phyloP scores from a whole-genome alignment of 2,888 invertebrate genomes.

The Atrina japonica region DNA sequence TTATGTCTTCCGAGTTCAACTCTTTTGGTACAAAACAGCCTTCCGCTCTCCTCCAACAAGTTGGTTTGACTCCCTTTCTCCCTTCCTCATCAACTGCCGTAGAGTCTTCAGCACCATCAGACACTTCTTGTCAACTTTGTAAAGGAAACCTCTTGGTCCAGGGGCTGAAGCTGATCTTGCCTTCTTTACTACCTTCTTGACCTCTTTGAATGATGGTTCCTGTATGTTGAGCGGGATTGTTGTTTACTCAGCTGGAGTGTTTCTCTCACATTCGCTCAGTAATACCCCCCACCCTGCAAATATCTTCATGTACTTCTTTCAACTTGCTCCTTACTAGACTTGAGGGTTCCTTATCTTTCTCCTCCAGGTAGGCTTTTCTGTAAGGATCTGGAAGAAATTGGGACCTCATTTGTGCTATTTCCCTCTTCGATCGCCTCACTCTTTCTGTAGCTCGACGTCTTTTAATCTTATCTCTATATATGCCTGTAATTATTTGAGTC shows the following conservation, averaged over 20 bases:
- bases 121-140: constrained; percentile 45
- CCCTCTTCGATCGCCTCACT: background rate
- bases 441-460: background rate
- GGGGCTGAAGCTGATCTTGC: constrained; percentile 39
- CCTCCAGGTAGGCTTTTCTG: background rate
- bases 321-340: background rate
- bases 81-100: constrained; percentile 31
- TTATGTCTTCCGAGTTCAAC: constrained; percentile 18
- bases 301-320: constrained; percentile 1
- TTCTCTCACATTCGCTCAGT: background rate
- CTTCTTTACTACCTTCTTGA: constrained; percentile 21
- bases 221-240: background rate
- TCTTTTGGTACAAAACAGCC: constrained; percentile 42
- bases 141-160: constrained; percentile 45
- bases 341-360: background rate
- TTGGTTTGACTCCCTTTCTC: constrained; percentile 26
- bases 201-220: constrained; percentile 26
- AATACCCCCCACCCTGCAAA: background rate
- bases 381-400: background rate
- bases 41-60: constrained; percentile 33
- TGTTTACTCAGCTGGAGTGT: background rate
- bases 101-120: constrained; percentile 21
- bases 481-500: constrained; percentile 12
- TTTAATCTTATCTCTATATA: constrained; percentile 2
- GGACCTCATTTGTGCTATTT: background rate